Evolutionary conservation across 2,888 invertebrate genomes (phyloP).

Genomic region (Ectemnius continuus): DNA sequence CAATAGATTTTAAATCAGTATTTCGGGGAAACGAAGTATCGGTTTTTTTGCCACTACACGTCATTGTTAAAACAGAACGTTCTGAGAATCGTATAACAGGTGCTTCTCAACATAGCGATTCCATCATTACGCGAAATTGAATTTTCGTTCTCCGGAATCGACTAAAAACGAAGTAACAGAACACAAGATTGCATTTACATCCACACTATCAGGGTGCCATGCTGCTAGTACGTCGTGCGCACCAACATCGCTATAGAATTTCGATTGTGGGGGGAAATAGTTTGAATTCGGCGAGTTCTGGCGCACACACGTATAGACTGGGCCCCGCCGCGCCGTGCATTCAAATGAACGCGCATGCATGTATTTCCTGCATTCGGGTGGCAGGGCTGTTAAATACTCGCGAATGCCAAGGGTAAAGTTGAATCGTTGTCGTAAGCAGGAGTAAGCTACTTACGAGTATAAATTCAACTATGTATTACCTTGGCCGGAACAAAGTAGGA

Average conservation of each 20-base stretch:
- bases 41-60: too few species aligned
- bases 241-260: conserved; percentile 41
- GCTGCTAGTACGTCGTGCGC: not conserved
- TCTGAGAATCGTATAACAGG: not conserved
- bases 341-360: not conserved
- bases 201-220: not conserved
- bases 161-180: conserved; percentile 45
- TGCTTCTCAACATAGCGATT: not conserved
- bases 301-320: not conserved
- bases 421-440: conserved; percentile 50
- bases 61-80: too few species aligned
- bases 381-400: conserved; percentile 41
- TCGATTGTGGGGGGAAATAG: conserved; percentile 52
- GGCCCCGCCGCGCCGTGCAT: too few species aligned
- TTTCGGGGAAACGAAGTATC: too few species aligned
- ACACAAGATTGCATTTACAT: conserved; percentile 53
- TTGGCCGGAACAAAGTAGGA: conserved; percentile 40
- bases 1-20: too few species aligned
- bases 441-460: conserved; percentile 53
- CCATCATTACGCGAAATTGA: conserved; percentile 42
- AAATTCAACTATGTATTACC: conserved; percentile 41
- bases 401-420: conserved; percentile 47
- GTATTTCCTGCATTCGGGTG: not conserved
- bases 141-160: conserved; percentile 46
- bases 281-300: conserved; percentile 42